phyloP scores from a whole-genome alignment of 2,113 vertebrate genomes.

The Naja naja region DNA sequence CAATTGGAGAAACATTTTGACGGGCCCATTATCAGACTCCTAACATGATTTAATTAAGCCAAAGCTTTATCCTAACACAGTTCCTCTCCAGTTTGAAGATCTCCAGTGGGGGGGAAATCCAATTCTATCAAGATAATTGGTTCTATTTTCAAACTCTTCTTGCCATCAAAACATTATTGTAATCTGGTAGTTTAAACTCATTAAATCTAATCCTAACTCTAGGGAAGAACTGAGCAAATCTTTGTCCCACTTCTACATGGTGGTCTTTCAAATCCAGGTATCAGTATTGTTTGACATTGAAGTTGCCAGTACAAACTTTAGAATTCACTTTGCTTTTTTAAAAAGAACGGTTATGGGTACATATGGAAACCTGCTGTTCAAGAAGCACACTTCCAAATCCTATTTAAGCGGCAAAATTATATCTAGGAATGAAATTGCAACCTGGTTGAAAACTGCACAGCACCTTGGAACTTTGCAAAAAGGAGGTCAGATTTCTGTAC shows the following conservation, averaged over 20 bases:
- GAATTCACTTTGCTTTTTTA: neutral
- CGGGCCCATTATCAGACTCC: neutral
- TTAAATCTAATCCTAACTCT: neutral
- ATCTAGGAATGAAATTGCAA: neutral
- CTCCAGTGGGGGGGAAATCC: neutral
- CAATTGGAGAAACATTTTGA: neutral
- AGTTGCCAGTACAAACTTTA: neutral
- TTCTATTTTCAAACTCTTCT: neutral
- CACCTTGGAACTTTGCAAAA: conserved; percentile 5
- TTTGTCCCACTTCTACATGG: neutral
- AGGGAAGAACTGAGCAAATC: neutral
- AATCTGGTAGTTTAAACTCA: neutral
- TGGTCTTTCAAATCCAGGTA: neutral
- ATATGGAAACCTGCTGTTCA: neutral
- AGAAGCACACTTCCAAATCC: neutral
- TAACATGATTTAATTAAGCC: neutral
- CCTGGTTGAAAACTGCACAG: neutral
- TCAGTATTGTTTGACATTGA: neutral
- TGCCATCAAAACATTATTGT: neutral
- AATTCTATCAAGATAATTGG: neutral
- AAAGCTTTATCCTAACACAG: neutral
- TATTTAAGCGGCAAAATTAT: neutral
- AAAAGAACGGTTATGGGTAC: neutral
- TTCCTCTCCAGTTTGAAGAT: neutral
- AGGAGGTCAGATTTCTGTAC: neutral